Base-by-base conservation (phyloP, 2,888 invertebrate species). In the Dasysyrphus albostriatus region DNA sequence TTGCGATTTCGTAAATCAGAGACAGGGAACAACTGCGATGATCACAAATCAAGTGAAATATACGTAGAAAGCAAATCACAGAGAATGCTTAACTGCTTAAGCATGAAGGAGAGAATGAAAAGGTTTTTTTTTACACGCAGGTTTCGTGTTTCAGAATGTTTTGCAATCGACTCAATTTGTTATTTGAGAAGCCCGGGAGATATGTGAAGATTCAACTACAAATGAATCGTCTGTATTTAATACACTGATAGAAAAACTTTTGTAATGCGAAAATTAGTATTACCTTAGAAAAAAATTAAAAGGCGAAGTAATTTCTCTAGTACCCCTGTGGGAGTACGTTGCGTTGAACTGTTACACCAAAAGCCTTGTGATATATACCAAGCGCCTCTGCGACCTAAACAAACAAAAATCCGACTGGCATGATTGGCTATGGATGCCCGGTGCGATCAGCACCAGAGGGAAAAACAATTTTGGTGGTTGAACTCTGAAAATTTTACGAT, bases 151-250 rank as follows among this genome's bases (percentile, higher is more conserved):
- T 83, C 87, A 78, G 29, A 87, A 87, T 87, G 87, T 87, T 87
- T 78, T 83, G 82, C 87, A 83, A 87, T 87, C 83, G 87, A 75
- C 75, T 87, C 87, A 87, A 87, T 87, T 87, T 87, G 87, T 87
- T 87, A 87, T 67, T 79, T 79, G 75, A 78, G 83, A 78, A 83
- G 51, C 34, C 59, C 87, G 65, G 69, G 47, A 63, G 63, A 82
- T 61, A 67, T 69, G 54, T 19, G 54, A n/a, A 59, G 12, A 34
- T 37, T 16, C 37, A 24, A 29, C 37, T 51, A 51, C 69, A 69
- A 69, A 69, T 54, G 54, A 69, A 61, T 39, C n/a, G 7, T 19
- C 5, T 24, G 12, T 16, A 47, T 5, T 16, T 6, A 24, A 24
- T 24, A 42, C 61, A 61, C 39, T 61, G 39, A 61, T 5, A 42